phyloP scores from a whole-genome alignment of 1,140 invertebrate species.

The Ectropis grisescens region DNA sequence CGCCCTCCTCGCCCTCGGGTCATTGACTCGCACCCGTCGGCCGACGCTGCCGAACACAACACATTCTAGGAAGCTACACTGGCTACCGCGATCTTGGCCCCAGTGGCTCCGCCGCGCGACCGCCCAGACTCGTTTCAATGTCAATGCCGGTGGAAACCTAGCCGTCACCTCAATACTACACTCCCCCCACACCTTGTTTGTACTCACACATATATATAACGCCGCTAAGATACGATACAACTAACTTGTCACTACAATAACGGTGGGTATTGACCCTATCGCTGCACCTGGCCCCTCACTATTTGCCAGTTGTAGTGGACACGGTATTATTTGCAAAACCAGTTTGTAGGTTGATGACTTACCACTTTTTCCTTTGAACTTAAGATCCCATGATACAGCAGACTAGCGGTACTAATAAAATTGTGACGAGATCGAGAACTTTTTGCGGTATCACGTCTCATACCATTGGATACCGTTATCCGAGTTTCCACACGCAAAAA shows the following conservation, averaged over 20 bases:
- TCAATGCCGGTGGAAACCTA: constrained; percentile 49
- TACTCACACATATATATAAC: constrained; percentile 9
- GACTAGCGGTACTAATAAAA: too few relatives aligned
- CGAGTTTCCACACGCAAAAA: too few relatives aligned
- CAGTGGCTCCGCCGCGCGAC: constrained; percentile 7
- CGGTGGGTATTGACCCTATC: constrained; percentile 35
- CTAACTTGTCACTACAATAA: constrained; percentile 30
- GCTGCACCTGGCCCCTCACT: constrained; percentile 22
- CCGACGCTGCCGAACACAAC: constrained; percentile 39
- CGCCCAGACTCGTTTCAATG: constrained; percentile 36
- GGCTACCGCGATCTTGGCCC: constrained; percentile 38
- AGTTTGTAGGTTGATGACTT: too few relatives aligned
- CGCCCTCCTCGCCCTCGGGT: constrained; percentile 52
- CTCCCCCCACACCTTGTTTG: constrained; percentile 5
- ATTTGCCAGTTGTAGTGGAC: constrained; percentile 19
- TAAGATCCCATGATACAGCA: too few relatives aligned
- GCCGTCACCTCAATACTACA: constrained; percentile 5
- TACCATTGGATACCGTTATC: too few relatives aligned
- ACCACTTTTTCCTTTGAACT: too few relatives aligned
- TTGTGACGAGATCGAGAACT: too few relatives aligned
- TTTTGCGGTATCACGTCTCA: too few relatives aligned
- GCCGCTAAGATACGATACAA: too few relatives aligned
- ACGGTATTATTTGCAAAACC: constrained; percentile 19
- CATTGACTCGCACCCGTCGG: constrained; percentile 49
- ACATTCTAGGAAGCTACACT: constrained; percentile 34